Percentiles rank a stretch among this genome's conserved stretches.
Conservation (phyloP, 2,113 vertebrate species). For the Nothocercus nigrocapillus region DNA sequence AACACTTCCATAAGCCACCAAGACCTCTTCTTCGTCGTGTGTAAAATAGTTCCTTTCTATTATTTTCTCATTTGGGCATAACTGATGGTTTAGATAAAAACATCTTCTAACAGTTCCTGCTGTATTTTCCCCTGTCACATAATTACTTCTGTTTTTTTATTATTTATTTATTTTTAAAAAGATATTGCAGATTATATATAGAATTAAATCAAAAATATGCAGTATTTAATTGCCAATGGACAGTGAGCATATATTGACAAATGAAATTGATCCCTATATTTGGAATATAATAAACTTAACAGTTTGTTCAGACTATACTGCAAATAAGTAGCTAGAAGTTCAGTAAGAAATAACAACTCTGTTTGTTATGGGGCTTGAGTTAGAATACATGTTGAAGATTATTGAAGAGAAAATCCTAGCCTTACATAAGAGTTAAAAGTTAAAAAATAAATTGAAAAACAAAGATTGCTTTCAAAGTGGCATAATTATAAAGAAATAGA, state of each 20-base stretch:
- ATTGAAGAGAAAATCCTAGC: neutral
- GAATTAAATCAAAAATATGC: neutral
- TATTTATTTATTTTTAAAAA: neutral
- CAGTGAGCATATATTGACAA: neutral
- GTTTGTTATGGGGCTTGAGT: neutral
- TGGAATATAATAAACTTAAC: neutral
- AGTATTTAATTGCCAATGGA: neutral
- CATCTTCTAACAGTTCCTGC: neutral
- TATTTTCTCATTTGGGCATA: fast-evolving
- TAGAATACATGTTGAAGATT: neutral
- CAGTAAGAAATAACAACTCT: neutral
- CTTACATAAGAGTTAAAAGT: neutral
- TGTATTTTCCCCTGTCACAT: neutral
- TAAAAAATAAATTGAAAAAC: neutral
- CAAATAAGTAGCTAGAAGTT: neutral
- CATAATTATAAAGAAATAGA: neutral
- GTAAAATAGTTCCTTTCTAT: neutral
- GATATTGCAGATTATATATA: neutral
- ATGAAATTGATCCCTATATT: neutral
- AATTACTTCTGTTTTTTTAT: neutral
- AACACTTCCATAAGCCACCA: neutral
- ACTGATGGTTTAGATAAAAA: neutral
- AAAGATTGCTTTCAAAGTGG: neutral
- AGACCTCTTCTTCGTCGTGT: neutral
- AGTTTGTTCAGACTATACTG: neutral